These are phyloP conservation scores for Aix galericulata DNA, from an alignment of 2,113 vertebrate species.

Conservation along the genomic window DNA sequence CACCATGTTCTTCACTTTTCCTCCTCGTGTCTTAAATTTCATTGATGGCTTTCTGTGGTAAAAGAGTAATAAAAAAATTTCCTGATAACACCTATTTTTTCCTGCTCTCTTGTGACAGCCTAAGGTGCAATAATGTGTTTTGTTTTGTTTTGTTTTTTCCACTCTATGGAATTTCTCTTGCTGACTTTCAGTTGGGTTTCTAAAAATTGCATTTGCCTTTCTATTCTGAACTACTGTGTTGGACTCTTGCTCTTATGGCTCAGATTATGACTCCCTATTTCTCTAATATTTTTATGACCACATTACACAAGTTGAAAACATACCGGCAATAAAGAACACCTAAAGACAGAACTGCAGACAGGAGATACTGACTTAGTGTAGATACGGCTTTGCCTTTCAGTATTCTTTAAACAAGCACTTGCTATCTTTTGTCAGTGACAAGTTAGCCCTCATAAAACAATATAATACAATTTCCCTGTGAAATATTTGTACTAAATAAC, in stretches of 20 bases:
- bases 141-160: not conserved
- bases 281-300: not conserved
- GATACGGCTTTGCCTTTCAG: not conserved
- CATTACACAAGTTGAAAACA: not conserved
- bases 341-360: not conserved
- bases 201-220: not conserved
- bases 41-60: not conserved
- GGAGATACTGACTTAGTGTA: not conserved
- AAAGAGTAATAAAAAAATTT: not conserved
- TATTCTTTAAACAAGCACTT: not conserved
- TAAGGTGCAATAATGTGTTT: not conserved
- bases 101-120: not conserved
- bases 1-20: not conserved
- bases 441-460: not conserved
- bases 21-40: not conserved
- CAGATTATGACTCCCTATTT: not conserved
- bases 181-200: not conserved
- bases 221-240: not conserved
- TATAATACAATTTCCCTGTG: not conserved
- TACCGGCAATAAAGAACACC: not conserved
- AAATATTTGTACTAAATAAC: not conserved
- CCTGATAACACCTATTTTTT: not conserved
- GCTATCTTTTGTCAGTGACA: not conserved
- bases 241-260: not conserved
- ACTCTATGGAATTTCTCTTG: not conserved